These are phyloP conservation scores for Meda fulgida DNA, from an alignment of 2,797 vertebrate species.

Conservation along the genomic window DNA sequence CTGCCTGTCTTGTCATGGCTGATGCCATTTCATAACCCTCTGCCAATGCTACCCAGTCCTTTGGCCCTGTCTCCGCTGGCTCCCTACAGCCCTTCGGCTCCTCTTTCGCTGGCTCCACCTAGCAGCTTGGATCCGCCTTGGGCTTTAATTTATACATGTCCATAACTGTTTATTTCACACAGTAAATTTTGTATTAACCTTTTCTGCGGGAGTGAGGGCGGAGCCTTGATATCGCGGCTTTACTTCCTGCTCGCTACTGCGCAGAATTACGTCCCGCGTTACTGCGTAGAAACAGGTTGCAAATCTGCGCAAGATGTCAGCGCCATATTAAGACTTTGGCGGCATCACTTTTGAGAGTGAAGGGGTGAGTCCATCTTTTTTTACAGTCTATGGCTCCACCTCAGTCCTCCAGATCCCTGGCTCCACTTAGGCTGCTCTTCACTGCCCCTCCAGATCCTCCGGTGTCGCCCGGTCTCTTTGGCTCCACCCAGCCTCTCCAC, in stretches of 20 bases:
- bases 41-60: neutral
- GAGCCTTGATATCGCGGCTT: too few relatives aligned
- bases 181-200: too few relatives aligned
- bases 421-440: neutral
- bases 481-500: neutral
- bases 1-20: neutral
- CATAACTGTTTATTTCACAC: too few relatives aligned
- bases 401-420: neutral
- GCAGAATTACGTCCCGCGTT: too few relatives aligned
- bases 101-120: neutral
- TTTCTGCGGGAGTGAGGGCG: too few relatives aligned
- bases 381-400: neutral
- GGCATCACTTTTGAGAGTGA: too few relatives aligned
- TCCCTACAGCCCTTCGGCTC: neutral
- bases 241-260: too few relatives aligned
- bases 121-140: neutral
- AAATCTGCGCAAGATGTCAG: too few relatives aligned
- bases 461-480: neutral
- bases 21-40: neutral
- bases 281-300: too few relatives aligned
- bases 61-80: neutral
- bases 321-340: too few relatives aligned
- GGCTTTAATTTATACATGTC: neutral
- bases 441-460: too few relatives aligned
- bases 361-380: too few relatives aligned